phyloP scores from a whole-genome alignment of 2,113 vertebrate genomes.

The Nibea albiflora region DNA sequence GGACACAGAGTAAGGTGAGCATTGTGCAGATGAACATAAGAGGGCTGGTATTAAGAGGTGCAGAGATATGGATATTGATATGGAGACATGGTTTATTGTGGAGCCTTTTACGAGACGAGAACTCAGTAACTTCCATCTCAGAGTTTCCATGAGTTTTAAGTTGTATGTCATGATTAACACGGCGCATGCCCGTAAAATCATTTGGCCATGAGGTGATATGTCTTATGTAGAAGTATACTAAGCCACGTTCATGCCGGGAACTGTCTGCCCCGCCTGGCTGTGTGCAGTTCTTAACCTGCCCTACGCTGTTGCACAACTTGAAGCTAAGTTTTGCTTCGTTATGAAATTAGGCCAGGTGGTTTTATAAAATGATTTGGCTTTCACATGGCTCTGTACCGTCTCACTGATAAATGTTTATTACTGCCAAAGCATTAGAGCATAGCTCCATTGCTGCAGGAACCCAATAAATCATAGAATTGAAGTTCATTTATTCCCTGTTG shows the following conservation, averaged over 20 bases:
- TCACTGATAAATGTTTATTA: neutral
- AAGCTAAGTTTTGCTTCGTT: constrained; percentile 12
- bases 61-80: too few relatives aligned
- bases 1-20: neutral
- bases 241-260: neutral
- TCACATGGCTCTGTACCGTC: neutral
- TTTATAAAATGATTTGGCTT: neutral
- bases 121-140: neutral
- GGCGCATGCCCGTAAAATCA: neutral
- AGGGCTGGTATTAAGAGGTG: neutral
- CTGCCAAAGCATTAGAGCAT: neutral
- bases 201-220: neutral
- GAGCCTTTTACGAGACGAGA: neutral
- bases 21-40: neutral
- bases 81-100: neutral
- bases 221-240: neutral
- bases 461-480: too few relatives aligned
- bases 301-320: constrained; percentile 31
- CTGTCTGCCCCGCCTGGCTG: constrained; percentile 18
- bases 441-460: neutral
- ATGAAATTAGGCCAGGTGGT: neutral
- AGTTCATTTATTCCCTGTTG: too few relatives aligned
- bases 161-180: neutral
- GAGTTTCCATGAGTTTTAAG: neutral
- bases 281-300: constrained; percentile 50